Base-by-base conservation (phyloP, 2,888 invertebrate genomes). In the Acanthococcus lagerstroemiae region DNA sequence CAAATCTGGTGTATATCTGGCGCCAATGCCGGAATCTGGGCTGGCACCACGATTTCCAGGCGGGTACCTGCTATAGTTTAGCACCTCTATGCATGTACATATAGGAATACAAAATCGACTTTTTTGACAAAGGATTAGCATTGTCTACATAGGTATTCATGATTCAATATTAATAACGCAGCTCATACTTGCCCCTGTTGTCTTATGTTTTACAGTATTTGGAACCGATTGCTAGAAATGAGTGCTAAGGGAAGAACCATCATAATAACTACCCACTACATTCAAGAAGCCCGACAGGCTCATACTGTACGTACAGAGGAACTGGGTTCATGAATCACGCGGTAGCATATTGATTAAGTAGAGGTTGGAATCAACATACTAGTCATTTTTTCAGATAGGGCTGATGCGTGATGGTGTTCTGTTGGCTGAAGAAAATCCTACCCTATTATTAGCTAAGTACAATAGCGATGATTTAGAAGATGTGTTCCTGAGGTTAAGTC, bases 391-490 rank as follows among this genome's bases (percentile, higher is more conserved):
- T 67, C 30, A 68, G 68, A 79, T 80, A 69, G 81, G 80, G 5
- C 72, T 81, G 63, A 80, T 81, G 80, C 72, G 80, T 69, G 77
- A 75, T 69, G 81, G 81, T 0, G 72, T 75, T 44, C 72, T 81
- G 12, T 71, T 81, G 30, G 80, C 80, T 0, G 80, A 81, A 72
- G 76, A 78, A 65, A 72, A 76, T 19, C 80, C 80, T 1, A 63
- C 67, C 4, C 71, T 73, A 12, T 71, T 80, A n/a, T 72, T 80
- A 66, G 69, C 68, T 9, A 63, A 71, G 15, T 73, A 72, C 63
- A 70, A 73, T 19, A 73, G 73, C 61, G 60, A 70, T 9, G 71
- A 76, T 19, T 71, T 81, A 21, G 80, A 81, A 71, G 77, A 77
- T 54, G 79, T 80, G 1, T 81, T 81, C 69, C 74, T 80, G 12